Base-by-base conservation (phyloP, 2,888 invertebrate species). In the Pseudococcus viburni region DNA sequence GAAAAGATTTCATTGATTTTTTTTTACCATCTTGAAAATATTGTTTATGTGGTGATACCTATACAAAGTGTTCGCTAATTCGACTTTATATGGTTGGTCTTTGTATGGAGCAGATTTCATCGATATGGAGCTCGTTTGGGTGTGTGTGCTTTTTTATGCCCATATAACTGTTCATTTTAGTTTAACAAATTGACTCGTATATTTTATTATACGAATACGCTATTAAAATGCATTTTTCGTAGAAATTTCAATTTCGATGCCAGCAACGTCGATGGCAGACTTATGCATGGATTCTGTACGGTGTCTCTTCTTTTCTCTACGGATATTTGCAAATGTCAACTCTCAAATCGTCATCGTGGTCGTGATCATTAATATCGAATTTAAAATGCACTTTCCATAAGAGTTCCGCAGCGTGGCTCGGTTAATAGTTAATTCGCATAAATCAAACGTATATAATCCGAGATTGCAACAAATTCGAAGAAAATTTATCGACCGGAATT, bases 161-260 rank as follows among this genome's bases (percentile, higher is more conserved):
- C 19, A 64, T 12, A 15, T 73, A 73, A 73, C 33, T 33, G 73
- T 73, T 73, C 15, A 73, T 73, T 73, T 73, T 33, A 39, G 22
- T 39, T 5, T 3, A 33, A 68, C n/a, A 68, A 73, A 73, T 73
- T 15, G 73, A 26, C 39, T 26, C 11, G 73, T 39, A 73, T 73
- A 73, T 15, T 39, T 73, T 73, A 73, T 33, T 19, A 19, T n/a
- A 22, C 19, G 64, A 73, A 33, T 15, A 17, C 12, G 5, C 9
- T 5, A 68, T 33, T 73, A 39, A 73, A 73, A 73, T 73, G 73
- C 73, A 73, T 73, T 73, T 73, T 17, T 73, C 1, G 17, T 73
- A 73, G 33, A 73, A 73, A 73, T 73, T 9, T 73, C 73, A 73
- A 73, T 39, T 73, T 73, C 73, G 73, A 12, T 73, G 73, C 73